Base-by-base conservation (phyloP, 2,113 vertebrate genomes). In the Tyto alba region DNA sequence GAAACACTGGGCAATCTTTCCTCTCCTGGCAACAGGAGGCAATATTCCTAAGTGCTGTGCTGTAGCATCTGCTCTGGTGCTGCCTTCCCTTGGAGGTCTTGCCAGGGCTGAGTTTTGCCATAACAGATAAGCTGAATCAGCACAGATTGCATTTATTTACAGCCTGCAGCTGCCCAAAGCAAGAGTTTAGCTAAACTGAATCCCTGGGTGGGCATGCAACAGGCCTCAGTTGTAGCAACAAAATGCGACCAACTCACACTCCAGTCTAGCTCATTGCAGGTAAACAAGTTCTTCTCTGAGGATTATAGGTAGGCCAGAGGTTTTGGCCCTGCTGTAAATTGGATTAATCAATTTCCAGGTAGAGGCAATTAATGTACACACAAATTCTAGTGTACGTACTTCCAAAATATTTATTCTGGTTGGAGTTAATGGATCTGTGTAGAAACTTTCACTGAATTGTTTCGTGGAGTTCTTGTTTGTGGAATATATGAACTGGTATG, bases 21-120 rank as follows among this genome's bases (percentile, higher is more conserved):
- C 80, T 55, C 18, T 85, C 15, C 69, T 95, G 92, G 94, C 96
- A 93, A 40, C 36, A 74, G 69, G 77, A 92, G 80, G 74, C 86
- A 95, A 94, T 96, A 96, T 95, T 95, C 60, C 53, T 92, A 84
- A 97, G 94, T 95, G 89, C 71, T 79, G 57, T 79, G 90, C 69
- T 5, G 7, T 86, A 71, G 86, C 2, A 4, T 57, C 83, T 92
- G 83, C 83, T 85, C 40, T 89, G 66, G 73, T 79, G 53, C 66
- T 89, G 41, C 62, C 50, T 96, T 87, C 66, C 23, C 13, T 21
- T 50, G 45, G 73, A 87, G 22, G 17, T 64, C 50, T 90, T 96
- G 88, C 90, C 77, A 78, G 57, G 38, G 62, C 69, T 81, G 72
- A 80, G 75, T 57, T 87, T 84, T 80, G 84, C 62, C 59, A 36